Evolutionary conservation across 1,140 invertebrate species (phyloP).

Genomic region (Conopomorpha cramerella): DNA sequence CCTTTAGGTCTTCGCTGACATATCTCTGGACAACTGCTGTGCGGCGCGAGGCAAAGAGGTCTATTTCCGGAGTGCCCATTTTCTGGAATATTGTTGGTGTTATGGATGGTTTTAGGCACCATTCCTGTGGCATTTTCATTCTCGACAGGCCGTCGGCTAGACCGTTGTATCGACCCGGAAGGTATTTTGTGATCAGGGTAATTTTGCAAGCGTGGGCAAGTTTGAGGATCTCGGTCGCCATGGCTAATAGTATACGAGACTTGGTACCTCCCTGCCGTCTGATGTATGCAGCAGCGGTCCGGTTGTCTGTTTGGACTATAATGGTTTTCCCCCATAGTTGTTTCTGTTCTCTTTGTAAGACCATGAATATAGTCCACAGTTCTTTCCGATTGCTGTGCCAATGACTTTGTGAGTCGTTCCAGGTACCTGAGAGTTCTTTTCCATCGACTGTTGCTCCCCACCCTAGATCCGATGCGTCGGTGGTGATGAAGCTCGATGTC

Average conservation of each 20-base stretch:
- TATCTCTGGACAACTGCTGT: conserved; percentile 23
- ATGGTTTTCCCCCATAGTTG: conserved; percentile 9
- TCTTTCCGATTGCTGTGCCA: conserved; percentile 28
- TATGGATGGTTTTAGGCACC: conserved; percentile 13
- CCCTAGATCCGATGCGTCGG: conserved; percentile 1
- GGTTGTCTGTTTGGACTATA: conserved; percentile 28
- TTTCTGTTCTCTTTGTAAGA: conserved; percentile 8
- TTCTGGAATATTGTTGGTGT: conserved; percentile 15
- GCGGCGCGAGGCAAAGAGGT: conserved; percentile 24
- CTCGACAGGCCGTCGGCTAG: conserved; percentile 15
- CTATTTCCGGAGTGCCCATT: conserved; percentile 22
- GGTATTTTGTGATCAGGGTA: conserved; percentile 11
- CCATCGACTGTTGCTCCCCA: conserved; percentile 1
- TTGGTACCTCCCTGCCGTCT: conserved; percentile 28
- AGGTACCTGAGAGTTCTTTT: conserved; percentile 4
- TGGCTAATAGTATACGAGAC: conserved; percentile 16
- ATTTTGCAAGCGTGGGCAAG: conserved; percentile 17
- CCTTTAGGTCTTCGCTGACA: conserved; percentile 15
- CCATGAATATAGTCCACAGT: conserved; percentile 20
- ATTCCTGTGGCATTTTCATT: conserved; percentile 13
- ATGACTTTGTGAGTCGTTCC: conserved; percentile 7
- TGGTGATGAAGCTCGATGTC: neutral
- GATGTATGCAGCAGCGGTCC: conserved; percentile 24
- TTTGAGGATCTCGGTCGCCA: conserved; percentile 16
- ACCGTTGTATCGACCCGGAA: conserved; percentile 11